A percentile compares a stretch with the other conserved stretches of the same genome.
Evolutionary conservation across 2,113 vertebrate species (phyloP).

Genomic region (Nannobrachium achirus): DNA sequence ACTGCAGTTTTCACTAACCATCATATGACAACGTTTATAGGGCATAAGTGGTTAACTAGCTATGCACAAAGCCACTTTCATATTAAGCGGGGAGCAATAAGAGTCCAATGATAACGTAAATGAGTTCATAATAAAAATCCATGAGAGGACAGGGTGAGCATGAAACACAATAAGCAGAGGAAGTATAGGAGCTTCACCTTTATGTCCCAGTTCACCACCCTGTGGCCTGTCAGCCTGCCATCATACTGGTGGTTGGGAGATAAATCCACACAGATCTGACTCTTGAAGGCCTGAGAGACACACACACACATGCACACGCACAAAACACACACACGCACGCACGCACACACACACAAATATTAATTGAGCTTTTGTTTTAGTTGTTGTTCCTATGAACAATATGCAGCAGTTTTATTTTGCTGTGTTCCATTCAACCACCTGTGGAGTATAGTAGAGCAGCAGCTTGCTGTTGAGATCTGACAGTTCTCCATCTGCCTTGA

Average conservation of each 20-base stretch:
- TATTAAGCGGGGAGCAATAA: too few species aligned
- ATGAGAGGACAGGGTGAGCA: too few species aligned
- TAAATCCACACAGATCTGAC: conserved; percentile 94
- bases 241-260: conserved; percentile 89
- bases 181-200: conserved; percentile 79
- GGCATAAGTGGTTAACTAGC: too few species aligned
- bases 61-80: too few species aligned
- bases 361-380: background rate
- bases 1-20: too few species aligned
- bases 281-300: conserved; percentile 88
- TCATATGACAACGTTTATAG: too few species aligned
- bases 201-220: conserved; percentile 93
- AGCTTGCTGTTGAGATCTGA: conserved; percentile 88
- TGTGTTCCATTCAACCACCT: conserved; percentile 78
- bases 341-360: background rate
- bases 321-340: conserved; percentile 9
- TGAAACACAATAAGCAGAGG: too few species aligned
- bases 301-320: conserved; percentile 2
- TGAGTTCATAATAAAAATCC: too few species aligned
- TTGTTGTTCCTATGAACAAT: background rate
- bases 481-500: conserved; percentile 88
- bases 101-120: too few species aligned
- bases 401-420: background rate
- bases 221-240: conserved; percentile 92
- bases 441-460: conserved; percentile 94